Evolutionary conservation across 2,888 invertebrate genomes (phyloP).

Genomic region (Epinotia demarniana): DNA sequence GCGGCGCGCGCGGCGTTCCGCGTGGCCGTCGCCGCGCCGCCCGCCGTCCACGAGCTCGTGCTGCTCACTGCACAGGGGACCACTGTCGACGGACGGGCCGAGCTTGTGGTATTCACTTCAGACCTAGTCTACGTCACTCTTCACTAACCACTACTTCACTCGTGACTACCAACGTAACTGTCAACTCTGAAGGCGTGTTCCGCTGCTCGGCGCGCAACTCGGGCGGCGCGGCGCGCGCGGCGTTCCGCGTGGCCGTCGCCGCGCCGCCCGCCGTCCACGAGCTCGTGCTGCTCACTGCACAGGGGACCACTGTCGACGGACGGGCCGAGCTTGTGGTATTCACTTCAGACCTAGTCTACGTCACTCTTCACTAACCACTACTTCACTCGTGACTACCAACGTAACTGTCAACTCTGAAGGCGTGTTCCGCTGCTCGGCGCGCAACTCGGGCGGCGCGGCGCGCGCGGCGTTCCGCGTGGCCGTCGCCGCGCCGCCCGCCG

Average conservation of each 20-base stretch:
- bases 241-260: conserved; percentile 81
- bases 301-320: conserved; percentile 54
- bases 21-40: conserved; percentile 74
- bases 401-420: conserved; percentile 71
- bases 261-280: conserved; percentile 58
- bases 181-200: conserved; percentile 77
- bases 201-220: conserved; percentile 85
- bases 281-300: conserved; percentile 55
- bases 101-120: conserved; percentile 56
- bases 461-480: conserved; percentile 79
- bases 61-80: conserved; percentile 54
- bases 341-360: background rate
- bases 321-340: conserved; percentile 59
- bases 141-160: too few relatives aligned
- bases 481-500: conserved; percentile 67
- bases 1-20: conserved; percentile 77
- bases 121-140: too few relatives aligned
- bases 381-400: too few relatives aligned
- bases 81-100: conserved; percentile 53
- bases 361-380: too few relatives aligned
- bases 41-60: conserved; percentile 58
- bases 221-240: conserved; percentile 82
- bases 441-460: conserved; percentile 84
- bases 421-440: conserved; percentile 84
- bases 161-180: conserved; percentile 48